phyloP scores from a whole-genome alignment of 2,888 invertebrate species.

The Pheosia gnoma region DNA sequence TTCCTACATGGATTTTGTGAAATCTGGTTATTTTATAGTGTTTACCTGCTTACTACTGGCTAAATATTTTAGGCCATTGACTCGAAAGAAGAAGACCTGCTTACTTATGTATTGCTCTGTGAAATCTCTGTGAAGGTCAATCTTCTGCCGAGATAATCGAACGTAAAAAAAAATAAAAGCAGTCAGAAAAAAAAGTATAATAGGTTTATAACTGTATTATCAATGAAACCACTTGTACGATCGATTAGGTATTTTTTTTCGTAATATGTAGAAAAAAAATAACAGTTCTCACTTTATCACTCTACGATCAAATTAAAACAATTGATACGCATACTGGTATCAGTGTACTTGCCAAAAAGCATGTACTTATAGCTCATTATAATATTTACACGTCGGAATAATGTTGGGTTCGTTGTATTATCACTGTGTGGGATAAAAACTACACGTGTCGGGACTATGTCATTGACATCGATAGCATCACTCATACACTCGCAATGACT shows the following conservation, averaged over 20 bases:
- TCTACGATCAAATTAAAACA: constrained; percentile 7
- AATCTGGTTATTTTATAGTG: no score
- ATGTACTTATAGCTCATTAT: not conserved
- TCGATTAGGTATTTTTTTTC: not conserved
- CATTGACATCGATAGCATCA: constrained; percentile 34
- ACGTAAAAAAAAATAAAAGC: no score
- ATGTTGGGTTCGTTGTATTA: constrained; percentile 17
- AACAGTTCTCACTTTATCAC: not conserved
- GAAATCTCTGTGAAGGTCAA: no score
- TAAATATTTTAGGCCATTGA: no score
- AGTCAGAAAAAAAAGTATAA: no score
- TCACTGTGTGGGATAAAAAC: constrained; percentile 23
- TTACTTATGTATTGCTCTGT: no score
- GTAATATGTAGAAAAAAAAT: not conserved
- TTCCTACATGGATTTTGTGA: not conserved
- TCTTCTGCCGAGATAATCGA: no score
- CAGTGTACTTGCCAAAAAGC: not conserved
- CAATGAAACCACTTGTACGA: not conserved
- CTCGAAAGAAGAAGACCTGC: no score
- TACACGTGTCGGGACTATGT: constrained; percentile 27
- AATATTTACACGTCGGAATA: not conserved
- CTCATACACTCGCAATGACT: constrained; percentile 13
- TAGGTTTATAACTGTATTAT: no score
- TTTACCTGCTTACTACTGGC: no score
- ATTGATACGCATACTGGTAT: not conserved